phyloP scores from a whole-genome alignment of 1,140 invertebrate species.

The Pararge aegeria region DNA sequence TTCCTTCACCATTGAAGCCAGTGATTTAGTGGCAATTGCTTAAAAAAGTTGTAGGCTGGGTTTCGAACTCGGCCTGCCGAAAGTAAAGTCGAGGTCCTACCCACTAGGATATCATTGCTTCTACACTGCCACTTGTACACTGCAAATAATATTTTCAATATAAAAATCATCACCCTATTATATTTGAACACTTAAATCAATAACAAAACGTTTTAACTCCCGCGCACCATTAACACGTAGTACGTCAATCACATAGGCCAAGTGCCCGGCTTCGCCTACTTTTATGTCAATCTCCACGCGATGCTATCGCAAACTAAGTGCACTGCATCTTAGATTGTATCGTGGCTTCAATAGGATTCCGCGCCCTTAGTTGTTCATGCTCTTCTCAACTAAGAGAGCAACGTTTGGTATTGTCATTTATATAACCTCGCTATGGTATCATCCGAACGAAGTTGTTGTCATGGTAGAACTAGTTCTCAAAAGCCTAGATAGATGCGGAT shows the following conservation, averaged over 20 bases:
- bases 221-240: slow-evolving; percentile 2
- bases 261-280: not conserved
- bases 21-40: no score
- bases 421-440: not conserved
- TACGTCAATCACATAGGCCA: slow-evolving; percentile 2
- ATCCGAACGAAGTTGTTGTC: not conserved
- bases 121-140: no score
- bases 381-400: not conserved
- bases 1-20: no score
- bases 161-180: no score
- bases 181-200: not conserved
- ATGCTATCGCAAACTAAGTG: not conserved
- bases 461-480: not conserved
- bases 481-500: not conserved
- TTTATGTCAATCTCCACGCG: not conserved
- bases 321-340: not conserved
- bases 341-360: not conserved
- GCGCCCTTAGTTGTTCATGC: slow-evolving; percentile 3
- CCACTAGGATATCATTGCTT: no score
- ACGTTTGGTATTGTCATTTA: slow-evolving; percentile 3
- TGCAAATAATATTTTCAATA: no score
- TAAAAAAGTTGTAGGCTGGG: no score
- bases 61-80: no score
- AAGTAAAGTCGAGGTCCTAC: no score
- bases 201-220: not conserved